phyloP scores from a whole-genome alignment of 2,113 vertebrate genomes.

The Nyctibius bracteatus region DNA sequence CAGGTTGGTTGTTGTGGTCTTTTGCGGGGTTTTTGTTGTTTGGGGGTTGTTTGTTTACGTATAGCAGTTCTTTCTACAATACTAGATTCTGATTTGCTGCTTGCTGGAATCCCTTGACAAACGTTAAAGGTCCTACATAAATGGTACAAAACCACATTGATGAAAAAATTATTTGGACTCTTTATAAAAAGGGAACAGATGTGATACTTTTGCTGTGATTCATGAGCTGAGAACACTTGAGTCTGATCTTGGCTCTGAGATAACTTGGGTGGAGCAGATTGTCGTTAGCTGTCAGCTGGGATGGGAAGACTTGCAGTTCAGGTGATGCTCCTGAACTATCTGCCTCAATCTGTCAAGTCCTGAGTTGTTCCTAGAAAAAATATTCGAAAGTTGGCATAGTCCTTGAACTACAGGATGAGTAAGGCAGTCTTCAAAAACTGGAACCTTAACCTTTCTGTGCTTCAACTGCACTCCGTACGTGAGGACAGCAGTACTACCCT shows the following conservation, averaged over 20 bases:
- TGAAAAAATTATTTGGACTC: not conserved
- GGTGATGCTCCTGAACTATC: not conserved
- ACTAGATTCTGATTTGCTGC: not conserved
- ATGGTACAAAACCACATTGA: not conserved
- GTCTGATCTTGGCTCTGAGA: not conserved
- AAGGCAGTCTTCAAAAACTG: not conserved
- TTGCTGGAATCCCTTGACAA: not conserved
- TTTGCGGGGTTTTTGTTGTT: not conserved
- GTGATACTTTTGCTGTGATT: not conserved
- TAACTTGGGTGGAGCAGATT: not conserved
- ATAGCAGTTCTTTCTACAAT: not conserved
- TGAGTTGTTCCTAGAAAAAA: not conserved
- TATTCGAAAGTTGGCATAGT: not conserved
- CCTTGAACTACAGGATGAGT: not conserved
- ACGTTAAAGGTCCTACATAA: not conserved
- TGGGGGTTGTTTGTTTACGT: not conserved
- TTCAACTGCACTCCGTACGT: fast-evolving
- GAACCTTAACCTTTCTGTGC: not conserved
- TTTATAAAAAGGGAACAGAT: not conserved
- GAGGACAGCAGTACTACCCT: not conserved
- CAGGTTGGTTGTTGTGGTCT: not conserved
- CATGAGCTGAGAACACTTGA: not conserved
- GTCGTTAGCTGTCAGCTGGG: not conserved
- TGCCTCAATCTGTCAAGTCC: not conserved
- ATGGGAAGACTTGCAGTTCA: not conserved